A percentile compares a stretch with the other conserved stretches of the same genome.
These are phyloP conservation scores for Leptinotarsa peninsularis DNA, from an alignment of 2,888 invertebrate genomes.

Conservation along the genomic window DNA sequence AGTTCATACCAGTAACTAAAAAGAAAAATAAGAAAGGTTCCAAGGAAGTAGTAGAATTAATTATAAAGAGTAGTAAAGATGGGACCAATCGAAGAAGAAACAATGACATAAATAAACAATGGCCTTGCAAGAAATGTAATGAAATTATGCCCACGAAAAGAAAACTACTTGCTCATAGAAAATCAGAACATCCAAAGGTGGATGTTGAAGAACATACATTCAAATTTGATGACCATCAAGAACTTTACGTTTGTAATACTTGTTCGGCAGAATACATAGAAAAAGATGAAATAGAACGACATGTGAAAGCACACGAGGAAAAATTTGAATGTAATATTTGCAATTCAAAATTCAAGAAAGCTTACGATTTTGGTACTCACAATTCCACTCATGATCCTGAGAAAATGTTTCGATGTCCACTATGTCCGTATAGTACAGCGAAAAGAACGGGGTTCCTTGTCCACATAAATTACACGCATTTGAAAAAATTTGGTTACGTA, in stretches of 20 bases:
- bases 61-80: not conserved
- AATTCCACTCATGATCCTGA: slow-evolving; percentile 57
- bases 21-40: slow-evolving; percentile 31
- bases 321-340: slow-evolving; percentile 65
- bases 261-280: slow-evolving; percentile 55
- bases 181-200: slow-evolving; percentile 60
- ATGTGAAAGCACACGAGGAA: slow-evolving; percentile 56
- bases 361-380: slow-evolving; percentile 60
- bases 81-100: slow-evolving; percentile 2
- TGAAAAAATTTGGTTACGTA: slow-evolving; percentile 66
- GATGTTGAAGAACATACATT: slow-evolving; percentile 54
- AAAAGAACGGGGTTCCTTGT: slow-evolving; percentile 56
- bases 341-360: slow-evolving; percentile 57
- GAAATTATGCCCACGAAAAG: slow-evolving; percentile 51
- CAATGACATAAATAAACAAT: slow-evolving; percentile 44
- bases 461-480: slow-evolving; percentile 61
- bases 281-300: slow-evolving; percentile 53
- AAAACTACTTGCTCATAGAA: slow-evolving; percentile 53
- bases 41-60: slow-evolving; percentile 11
- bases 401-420: slow-evolving; percentile 57
- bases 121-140: slow-evolving; percentile 56
- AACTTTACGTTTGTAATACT: slow-evolving; percentile 56
- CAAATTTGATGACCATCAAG: slow-evolving; percentile 54
- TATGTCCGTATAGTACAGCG: slow-evolving; percentile 57
- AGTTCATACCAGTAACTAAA: slow-evolving; percentile 29